Evolutionary conservation across 2,888 invertebrate genomes (phyloP), one percentile per base, ranked within the genome.

Genomic region (Papilio gigon): DNA sequence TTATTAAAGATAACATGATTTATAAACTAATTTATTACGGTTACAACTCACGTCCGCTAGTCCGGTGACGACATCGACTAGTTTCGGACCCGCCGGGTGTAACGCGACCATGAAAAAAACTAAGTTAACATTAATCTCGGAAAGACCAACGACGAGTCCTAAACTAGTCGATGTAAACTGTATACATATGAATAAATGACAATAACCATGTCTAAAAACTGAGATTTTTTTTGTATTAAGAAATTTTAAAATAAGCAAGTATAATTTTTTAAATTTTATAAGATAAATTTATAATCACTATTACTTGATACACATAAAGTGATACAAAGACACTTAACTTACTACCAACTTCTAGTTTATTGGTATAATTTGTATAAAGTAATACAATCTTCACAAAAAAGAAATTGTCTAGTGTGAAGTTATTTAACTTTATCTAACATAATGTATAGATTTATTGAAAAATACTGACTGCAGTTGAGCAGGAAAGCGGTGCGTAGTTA

Each of bases 401-500:
- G 53, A 14, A 22, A 22, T 25, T 1, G 27, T 12, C 25, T 27
- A 50, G n/a, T 9, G 11, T 25, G 6, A 50, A n/a, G 8, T 25
- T 27, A 1, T 14, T 20, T 20, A 2, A 11, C 1, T 47, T 4
- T 22, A 5, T 25, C 17, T 17, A 12, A 37, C 5, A 30, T 6
- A 17, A 17, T 20, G 17, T 2, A 44, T 37, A 61, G 40, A 33
- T 30, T 64, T 14, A 47, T 30, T 56, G 30, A 37, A 37, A 37
- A 25, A 40, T 74, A 84, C 89, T 87, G 75, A 92, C 92, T 62
- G 90, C 88, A 81, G 90, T 92, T 80, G 92, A 90, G 86, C 89
- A 90, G 77, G 91, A 87, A 68, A 89, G 84, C 74, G 88, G 84
- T 73, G 88, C 78, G 77, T 89, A 92, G 79, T 86, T 90, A 64